phyloP scores from a whole-genome alignment of 2,888 invertebrate genomes.

The Incurvaria masculella region DNA sequence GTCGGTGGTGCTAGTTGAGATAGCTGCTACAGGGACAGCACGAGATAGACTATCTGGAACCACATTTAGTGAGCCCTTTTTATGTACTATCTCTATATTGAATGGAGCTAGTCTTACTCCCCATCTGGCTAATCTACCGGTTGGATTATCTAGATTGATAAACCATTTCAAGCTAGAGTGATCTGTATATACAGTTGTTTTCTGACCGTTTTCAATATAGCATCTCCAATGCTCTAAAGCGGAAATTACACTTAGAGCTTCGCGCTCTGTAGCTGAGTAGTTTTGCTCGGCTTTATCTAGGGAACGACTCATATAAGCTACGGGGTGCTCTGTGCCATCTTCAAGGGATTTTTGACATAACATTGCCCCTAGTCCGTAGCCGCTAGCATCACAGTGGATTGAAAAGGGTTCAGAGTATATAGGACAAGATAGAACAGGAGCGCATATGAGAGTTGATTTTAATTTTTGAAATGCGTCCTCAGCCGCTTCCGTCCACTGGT shows the following conservation, averaged over 20 bases:
- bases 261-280: slow-evolving; percentile 13
- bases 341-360: slow-evolving; percentile 9
- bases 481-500: not conserved
- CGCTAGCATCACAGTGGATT: slow-evolving; percentile 12
- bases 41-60: not conserved
- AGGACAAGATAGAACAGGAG: slow-evolving; percentile 6
- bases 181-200: slow-evolving; percentile 8
- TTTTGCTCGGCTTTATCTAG: slow-evolving; percentile 10
- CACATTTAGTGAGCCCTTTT: not conserved
- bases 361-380: slow-evolving; percentile 8
- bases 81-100: slow-evolving; percentile 9
- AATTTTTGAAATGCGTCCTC: not conserved
- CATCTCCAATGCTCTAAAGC: slow-evolving; percentile 11
- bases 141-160: slow-evolving; percentile 9
- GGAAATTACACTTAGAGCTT: slow-evolving; percentile 10
- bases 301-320: slow-evolving; percentile 11
- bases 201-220: slow-evolving; percentile 4
- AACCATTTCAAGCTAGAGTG: slow-evolving; percentile 11
- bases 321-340: slow-evolving; percentile 10
- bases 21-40: not conserved
- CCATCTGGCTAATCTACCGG: slow-evolving; percentile 12
- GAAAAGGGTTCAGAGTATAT: slow-evolving; percentile 13
- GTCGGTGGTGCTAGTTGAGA: not conserved
- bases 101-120: slow-evolving; percentile 9
- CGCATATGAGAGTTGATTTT: not conserved